phyloP scores from a whole-genome alignment of 1,140 invertebrate species.

The Riptortus pedestris region DNA sequence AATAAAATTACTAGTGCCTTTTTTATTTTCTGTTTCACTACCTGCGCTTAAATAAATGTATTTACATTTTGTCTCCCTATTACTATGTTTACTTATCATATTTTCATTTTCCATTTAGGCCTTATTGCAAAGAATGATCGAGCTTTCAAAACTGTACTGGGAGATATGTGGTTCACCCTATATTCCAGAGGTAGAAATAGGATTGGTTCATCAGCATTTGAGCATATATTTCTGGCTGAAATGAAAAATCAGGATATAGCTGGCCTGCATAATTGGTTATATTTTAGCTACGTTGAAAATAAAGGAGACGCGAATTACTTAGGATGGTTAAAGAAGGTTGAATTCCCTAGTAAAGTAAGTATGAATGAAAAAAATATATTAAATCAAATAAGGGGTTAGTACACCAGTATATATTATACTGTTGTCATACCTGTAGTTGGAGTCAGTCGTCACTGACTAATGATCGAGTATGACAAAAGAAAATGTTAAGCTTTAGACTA shows the following conservation, averaged over 20 bases:
- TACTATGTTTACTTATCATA: too few species aligned
- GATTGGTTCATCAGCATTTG: slow-evolving; percentile 72
- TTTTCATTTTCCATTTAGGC: too few species aligned
- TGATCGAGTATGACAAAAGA: too few species aligned
- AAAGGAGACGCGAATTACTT: slow-evolving; percentile 54
- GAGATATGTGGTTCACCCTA: slow-evolving; percentile 68
- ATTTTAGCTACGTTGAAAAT: slow-evolving; percentile 62
- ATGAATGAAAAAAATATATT: neutral
- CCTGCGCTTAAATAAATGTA: too few species aligned
- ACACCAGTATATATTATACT: neutral
- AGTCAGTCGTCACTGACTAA: neutral
- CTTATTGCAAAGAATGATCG: slow-evolving; percentile 27
- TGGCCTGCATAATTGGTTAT: slow-evolving; percentile 85
- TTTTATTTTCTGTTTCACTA: too few species aligned
- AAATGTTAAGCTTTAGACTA: too few species aligned
- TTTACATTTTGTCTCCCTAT: too few species aligned
- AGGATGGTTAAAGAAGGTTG: slow-evolving; percentile 61
- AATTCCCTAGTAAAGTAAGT: slow-evolving; percentile 40
- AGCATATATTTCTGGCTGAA: slow-evolving; percentile 79
- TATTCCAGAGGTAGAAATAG: slow-evolving; percentile 65
- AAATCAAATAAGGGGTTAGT: neutral
- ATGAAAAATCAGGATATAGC: slow-evolving; percentile 55
- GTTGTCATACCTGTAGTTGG: neutral
- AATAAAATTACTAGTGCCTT: too few species aligned
- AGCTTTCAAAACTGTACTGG: slow-evolving; percentile 57